A percentile compares a stretch with the other conserved stretches of the same genome.
These are phyloP conservation scores for Melipona beecheii DNA, from an alignment of 2,888 invertebrate species.

Conservation along the genomic window DNA sequence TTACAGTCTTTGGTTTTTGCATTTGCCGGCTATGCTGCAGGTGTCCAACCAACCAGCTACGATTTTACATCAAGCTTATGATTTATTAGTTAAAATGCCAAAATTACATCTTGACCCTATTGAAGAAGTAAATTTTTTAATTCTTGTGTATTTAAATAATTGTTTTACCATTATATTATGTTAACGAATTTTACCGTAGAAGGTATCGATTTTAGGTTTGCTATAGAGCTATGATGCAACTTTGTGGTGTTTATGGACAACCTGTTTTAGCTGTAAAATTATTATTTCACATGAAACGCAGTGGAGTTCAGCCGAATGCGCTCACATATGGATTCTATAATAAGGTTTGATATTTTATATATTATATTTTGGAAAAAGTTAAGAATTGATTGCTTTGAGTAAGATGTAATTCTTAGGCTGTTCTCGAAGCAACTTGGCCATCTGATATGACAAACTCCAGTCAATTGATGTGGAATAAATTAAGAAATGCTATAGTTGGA, in stretches of 20 bases:
- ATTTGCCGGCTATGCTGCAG: constrained; percentile 94
- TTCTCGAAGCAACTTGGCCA: constrained; percentile 98
- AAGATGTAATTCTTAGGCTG: constrained; percentile 86
- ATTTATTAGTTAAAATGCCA: constrained; percentile 94
- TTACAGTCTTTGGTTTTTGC: constrained; percentile 97
- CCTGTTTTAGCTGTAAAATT: constrained; percentile 97
- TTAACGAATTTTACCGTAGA: constrained; percentile 36
- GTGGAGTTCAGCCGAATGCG: constrained; percentile 97
- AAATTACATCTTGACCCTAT: constrained; percentile 92
- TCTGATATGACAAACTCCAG: constrained; percentile 92
- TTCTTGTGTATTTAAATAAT: background rate
- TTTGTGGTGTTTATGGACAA: constrained; percentile 97
- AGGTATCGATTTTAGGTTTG: constrained; percentile 88
- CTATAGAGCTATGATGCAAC: constrained; percentile 98
- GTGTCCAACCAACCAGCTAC: constrained; percentile 85
- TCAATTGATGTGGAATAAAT: constrained; percentile 96
- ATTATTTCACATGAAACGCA: constrained; percentile 95
- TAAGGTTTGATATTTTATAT: constrained; percentile 74
- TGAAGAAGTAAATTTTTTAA: constrained; percentile 89
- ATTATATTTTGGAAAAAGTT: background rate
- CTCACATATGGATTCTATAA: constrained; percentile 97
- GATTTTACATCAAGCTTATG: constrained; percentile 88
- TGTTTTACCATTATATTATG: background rate
- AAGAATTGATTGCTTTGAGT: background rate
- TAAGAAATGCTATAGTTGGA: constrained; percentile 95